Conservation (phyloP, 2,797 vertebrate species). For the Malurus splendens region DNA sequence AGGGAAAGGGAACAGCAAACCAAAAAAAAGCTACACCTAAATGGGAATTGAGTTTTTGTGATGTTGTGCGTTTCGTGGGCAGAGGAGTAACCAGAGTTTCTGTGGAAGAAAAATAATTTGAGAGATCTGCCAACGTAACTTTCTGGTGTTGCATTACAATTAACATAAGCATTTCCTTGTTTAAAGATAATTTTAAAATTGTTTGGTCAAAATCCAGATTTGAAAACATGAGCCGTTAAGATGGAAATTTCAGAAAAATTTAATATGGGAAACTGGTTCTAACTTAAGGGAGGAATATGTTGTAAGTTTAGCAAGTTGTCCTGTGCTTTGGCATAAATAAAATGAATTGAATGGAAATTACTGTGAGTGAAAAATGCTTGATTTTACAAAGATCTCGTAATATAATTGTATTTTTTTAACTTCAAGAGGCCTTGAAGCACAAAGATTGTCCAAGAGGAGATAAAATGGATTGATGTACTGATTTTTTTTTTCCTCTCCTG, state of each 20-base stretch:
- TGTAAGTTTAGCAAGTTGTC: neutral
- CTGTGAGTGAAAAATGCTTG: neutral
- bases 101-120: neutral
- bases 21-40: neutral
- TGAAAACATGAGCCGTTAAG: neutral
- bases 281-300: neutral
- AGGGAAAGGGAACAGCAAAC: neutral
- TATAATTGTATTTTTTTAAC: neutral
- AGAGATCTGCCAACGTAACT: neutral
- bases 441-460: neutral
- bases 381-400: neutral
- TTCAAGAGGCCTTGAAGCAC: neutral
- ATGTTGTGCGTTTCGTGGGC: neutral
- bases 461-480: neutral
- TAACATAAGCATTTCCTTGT: neutral
- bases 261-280: neutral
- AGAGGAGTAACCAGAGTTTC: neutral
- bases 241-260: neutral
- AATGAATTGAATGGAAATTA: neutral
- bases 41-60: neutral
- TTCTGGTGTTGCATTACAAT: neutral
- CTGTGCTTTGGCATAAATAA: neutral
- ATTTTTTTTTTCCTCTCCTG: neutral
- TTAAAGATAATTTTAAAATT: neutral
- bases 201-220: neutral